Percentiles rank a stretch among this genome's conserved stretches.
Conservation (phyloP, 2,888 invertebrate genomes). For the Melanargia galathea region DNA sequence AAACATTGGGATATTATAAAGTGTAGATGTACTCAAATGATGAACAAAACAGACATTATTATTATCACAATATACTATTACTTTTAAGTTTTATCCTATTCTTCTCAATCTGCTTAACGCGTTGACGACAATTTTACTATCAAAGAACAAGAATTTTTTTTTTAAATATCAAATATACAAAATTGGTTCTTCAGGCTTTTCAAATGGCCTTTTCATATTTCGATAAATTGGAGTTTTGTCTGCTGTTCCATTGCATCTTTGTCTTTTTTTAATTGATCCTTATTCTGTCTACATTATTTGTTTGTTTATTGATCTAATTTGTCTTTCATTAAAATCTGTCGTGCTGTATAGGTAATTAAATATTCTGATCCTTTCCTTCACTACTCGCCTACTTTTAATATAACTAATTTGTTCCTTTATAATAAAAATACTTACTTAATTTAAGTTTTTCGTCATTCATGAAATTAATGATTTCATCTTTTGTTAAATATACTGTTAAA, state of each 20-base stretch:
- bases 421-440: too few relatives aligned
- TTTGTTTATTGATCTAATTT: not conserved
- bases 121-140: too few relatives aligned
- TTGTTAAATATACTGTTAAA: not conserved
- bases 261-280: not conserved
- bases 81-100: too few relatives aligned
- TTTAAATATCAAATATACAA: not conserved
- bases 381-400: too few relatives aligned
- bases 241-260: not conserved
- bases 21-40: too few relatives aligned
- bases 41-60: too few relatives aligned
- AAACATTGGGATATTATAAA: not conserved
- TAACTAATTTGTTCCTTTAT: too few relatives aligned
- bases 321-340: not conserved
- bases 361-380: not conserved
- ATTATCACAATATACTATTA: too few relatives aligned
- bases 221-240: not conserved
- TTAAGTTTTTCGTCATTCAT: not conserved
- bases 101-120: too few relatives aligned
- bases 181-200: not conserved
- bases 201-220: not conserved
- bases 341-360: not conserved
- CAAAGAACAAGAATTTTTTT: not conserved
- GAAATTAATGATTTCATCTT: not conserved
- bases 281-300: too few relatives aligned